phyloP scores from a whole-genome alignment of 2,888 invertebrate species.

The Hypsopygia costalis region DNA sequence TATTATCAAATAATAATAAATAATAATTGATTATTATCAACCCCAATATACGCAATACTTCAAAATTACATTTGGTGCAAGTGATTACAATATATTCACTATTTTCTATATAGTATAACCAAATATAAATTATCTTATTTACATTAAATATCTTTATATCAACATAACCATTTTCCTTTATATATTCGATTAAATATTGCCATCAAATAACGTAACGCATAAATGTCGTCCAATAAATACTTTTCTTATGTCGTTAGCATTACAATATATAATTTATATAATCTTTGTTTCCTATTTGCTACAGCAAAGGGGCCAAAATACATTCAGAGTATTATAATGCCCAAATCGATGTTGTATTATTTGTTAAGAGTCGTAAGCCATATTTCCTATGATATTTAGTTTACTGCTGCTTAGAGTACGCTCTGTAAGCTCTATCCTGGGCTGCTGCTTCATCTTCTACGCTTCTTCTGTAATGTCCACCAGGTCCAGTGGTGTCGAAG shows the following conservation, averaged over 20 bases:
- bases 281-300: slow-evolving; percentile 36
- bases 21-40: slow-evolving; percentile 30
- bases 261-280: slow-evolving; percentile 22
- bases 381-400: slow-evolving; percentile 17
- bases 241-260: slow-evolving; percentile 37
- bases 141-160: slow-evolving; percentile 26
- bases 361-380: slow-evolving; percentile 63
- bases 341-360: slow-evolving; percentile 54
- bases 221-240: slow-evolving; percentile 10
- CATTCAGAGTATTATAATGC: slow-evolving; percentile 30
- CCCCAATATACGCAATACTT: slow-evolving; percentile 23
- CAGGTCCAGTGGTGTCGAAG: slow-evolving; percentile 78
- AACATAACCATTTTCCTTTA: slow-evolving; percentile 21
- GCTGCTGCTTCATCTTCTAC: slow-evolving; percentile 81
- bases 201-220: slow-evolving; percentile 2
- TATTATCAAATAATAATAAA: too few species aligned
- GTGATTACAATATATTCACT: slow-evolving; percentile 35
- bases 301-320: slow-evolving; percentile 38
- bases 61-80: slow-evolving; percentile 49
- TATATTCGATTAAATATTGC: slow-evolving; percentile 21
- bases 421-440: slow-evolving; percentile 83
- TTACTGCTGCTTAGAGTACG: slow-evolving; percentile 68
- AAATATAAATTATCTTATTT: slow-evolving; percentile 32
- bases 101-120: slow-evolving; percentile 28
- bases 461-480: slow-evolving; percentile 81